Percentiles rank a stretch among this genome's conserved stretches.
These are phyloP conservation scores for Pygmarrhopalites habei DNA, from an alignment of 1,140 invertebrate genomes.

Conservation along the genomic window DNA sequence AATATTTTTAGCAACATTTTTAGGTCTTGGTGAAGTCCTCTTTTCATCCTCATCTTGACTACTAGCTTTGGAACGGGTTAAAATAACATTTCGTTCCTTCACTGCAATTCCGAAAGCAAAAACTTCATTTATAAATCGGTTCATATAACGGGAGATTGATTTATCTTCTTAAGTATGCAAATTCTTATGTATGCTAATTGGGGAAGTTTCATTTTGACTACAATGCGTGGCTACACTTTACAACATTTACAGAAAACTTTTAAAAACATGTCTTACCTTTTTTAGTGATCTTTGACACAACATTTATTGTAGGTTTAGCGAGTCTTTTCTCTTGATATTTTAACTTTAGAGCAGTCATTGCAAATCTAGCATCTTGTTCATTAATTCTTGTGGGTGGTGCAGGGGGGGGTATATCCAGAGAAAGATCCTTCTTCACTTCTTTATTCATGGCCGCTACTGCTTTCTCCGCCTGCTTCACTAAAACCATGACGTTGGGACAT, in stretches of 20 bases:
- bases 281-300: slow-evolving; percentile 39
- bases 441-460: not conserved
- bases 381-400: slow-evolving; percentile 26
- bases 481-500: slow-evolving; percentile 4
- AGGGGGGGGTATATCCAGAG: not conserved
- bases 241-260: too few relatives aligned
- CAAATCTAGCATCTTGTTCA: slow-evolving; percentile 40
- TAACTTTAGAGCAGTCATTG: slow-evolving; percentile 54
- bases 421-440: not conserved
- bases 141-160: too few relatives aligned
- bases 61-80: slow-evolving; percentile 12
- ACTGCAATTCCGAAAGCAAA: too few relatives aligned
- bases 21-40: not conserved
- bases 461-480: slow-evolving; percentile 3
- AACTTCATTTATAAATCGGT: too few relatives aligned
- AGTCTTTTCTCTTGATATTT: slow-evolving; percentile 60
- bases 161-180: too few relatives aligned
- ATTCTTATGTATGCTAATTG: too few relatives aligned
- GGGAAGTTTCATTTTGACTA: too few relatives aligned
- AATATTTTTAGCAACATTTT: not conserved
- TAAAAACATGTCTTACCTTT: too few relatives aligned
- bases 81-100: slow-evolving; percentile 18
- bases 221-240: too few relatives aligned
- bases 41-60: not conserved
- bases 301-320: slow-evolving; percentile 45